Evolutionary conservation across 2,888 invertebrate species (phyloP).

Genomic region (Aricia artaxerxes): DNA sequence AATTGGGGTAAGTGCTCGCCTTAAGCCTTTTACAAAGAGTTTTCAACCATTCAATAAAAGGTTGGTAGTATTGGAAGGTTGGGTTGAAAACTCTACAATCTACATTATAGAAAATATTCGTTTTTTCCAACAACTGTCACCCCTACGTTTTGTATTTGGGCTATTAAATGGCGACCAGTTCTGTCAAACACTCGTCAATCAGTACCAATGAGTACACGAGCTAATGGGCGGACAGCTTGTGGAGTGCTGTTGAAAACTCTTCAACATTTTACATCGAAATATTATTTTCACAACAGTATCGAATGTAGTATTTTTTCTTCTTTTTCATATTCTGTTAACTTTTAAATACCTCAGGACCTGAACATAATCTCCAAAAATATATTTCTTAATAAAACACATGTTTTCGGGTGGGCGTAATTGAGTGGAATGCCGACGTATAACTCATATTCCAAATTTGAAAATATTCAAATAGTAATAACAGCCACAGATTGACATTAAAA

Average conservation of each 20-base stretch:
- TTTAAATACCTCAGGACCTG: no score
- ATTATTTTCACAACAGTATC: not conserved
- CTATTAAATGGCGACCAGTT: not conserved
- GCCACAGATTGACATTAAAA: not conserved
- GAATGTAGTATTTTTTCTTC: not conserved
- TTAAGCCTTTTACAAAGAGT: no score
- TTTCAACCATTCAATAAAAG: no score
- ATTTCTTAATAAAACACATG: no score
- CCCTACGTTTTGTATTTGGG: not conserved
- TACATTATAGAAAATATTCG: not conserved
- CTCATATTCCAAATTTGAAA: no score
- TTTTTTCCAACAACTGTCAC: not conserved
- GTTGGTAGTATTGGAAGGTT: no score
- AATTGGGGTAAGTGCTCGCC: no score
- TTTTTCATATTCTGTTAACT: no score
- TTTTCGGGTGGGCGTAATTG: no score
- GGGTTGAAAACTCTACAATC: no score
- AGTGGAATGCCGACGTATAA: no score
- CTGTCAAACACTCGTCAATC: slow-evolving; percentile 6
- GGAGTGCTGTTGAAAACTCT: not conserved
- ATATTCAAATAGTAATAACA: not conserved
- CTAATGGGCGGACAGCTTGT: not conserved
- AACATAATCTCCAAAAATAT: no score
- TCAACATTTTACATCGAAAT: not conserved
- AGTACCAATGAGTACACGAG: not conserved